Conservation (phyloP, 2,113 vertebrate genomes). For the Phaethornis superciliosus region DNA sequence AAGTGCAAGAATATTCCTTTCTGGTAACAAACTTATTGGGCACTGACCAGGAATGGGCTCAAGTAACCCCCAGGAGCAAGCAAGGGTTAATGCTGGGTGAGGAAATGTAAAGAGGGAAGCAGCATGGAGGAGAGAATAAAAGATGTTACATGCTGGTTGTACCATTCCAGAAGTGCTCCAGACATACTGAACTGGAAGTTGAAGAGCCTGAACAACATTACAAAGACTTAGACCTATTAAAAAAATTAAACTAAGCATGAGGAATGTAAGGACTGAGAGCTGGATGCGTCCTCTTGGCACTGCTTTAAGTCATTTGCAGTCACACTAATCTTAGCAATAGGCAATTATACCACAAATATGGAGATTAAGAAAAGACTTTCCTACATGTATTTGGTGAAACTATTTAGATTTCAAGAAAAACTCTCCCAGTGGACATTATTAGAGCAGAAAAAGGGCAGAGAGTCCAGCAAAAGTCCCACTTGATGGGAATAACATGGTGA, state of each 20-base stretch:
- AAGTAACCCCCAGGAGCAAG: neutral
- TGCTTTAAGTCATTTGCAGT: neutral
- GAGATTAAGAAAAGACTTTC: neutral
- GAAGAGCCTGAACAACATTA: neutral
- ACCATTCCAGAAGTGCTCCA: neutral
- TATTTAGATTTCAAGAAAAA: neutral
- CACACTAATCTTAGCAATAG: neutral
- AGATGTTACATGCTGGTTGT: neutral
- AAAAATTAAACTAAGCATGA: neutral
- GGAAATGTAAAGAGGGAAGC: neutral
- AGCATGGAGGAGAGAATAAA: neutral
- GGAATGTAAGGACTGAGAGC: neutral
- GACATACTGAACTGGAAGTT: neutral
- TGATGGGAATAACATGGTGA: neutral
- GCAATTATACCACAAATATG: neutral
- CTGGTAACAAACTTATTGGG: neutral
- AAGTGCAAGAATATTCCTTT: neutral
- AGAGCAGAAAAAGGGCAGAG: neutral
- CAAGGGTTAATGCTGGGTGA: fast-evolving
- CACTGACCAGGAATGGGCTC: neutral
- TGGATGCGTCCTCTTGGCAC: neutral
- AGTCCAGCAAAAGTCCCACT: neutral
- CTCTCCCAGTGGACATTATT: neutral
- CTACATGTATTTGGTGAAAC: neutral
- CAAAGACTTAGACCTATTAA: neutral